Base-by-base conservation (phyloP, 2,113 vertebrate species). In the Gadus macrocephalus region DNA sequence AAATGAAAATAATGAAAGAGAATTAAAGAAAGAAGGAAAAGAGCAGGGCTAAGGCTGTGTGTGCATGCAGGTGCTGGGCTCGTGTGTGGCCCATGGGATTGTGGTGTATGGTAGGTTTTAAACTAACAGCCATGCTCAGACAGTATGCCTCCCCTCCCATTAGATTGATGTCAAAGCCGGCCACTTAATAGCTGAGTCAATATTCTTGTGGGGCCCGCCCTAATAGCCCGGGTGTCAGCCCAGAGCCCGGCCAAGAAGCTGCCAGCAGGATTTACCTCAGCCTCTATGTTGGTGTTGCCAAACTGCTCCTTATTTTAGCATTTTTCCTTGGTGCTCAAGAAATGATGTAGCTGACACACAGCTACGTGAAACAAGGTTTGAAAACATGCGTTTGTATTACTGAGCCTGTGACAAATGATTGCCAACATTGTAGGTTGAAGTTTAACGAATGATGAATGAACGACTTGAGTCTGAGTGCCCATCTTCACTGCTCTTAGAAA, bases 181-280 rank as follows among this genome's bases (percentile, higher is more conserved):
- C 74, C 70, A n/a, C 73, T 78, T 91, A 87, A 90, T 85, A 88
- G 86, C 69, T 81, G 63, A 70, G 69, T 76, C 87, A 89, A 89
- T 88, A 86, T 87, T 82, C 85, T 70, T 69, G 73, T 53, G 76
- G 81, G 87, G 78, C 78, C 19, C 80, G 83, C 74, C 72, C 75
- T 88, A 87, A 91, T 88, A 81, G 83, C 73, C 77, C 35, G 53
- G 83, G 85, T 86, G 80, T 74, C 79, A 58, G 55, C 55, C 42
- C 55, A 58, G 55, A 1, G 55, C 55, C 14, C 17, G 55, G 55
- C 55, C 71, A 77, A 17, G 53, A 31, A 66, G 25, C 31, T 53
- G 76, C 76, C 65, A 74, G 70, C 76, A 64, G 70, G 75, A 78
- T 84, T 78, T 71, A 62, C 77, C 71, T 55, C 28, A 5, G 71